phyloP scores from a whole-genome alignment of 2,888 invertebrate species.

The Frankliniella intonsa region DNA sequence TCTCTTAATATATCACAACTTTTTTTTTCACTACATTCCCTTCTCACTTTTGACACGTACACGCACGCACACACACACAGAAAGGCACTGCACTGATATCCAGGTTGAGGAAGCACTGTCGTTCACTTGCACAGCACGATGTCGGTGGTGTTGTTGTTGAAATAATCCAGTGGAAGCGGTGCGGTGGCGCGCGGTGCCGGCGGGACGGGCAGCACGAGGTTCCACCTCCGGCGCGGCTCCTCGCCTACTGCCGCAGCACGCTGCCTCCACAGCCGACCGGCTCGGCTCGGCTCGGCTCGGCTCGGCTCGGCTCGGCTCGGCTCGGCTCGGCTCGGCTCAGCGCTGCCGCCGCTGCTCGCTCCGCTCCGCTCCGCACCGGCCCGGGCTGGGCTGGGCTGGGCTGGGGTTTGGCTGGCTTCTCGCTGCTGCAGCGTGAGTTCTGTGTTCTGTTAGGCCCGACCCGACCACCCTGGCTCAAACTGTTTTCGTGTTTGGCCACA shows the following conservation, averaged over 20 bases:
- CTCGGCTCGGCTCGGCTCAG: not conserved
- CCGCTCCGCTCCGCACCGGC: no score
- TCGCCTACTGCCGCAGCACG: not conserved
- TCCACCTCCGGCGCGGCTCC: not conserved
- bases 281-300: not conserved
- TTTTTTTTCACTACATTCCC: not conserved
- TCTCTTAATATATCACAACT: not conserved
- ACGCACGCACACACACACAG: not conserved
- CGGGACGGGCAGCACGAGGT: not conserved
- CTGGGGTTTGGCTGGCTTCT: no score
- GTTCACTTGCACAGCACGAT: not conserved
- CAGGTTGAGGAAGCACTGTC: not conserved
- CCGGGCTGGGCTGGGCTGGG: not conserved
- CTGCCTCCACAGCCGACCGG: not conserved
- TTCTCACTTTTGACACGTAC: not conserved
- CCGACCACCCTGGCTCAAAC: no score
- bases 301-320: not conserved
- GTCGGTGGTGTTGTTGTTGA: not conserved
- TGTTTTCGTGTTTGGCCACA: no score
- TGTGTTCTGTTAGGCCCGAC: no score
- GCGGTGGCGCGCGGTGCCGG: not conserved
- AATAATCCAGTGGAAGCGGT: not conserved
- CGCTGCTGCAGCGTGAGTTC: no score
- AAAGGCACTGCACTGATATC: conserved; percentile 19
- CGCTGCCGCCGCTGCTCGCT: not conserved